These are phyloP conservation scores for Myopa testacea DNA, from an alignment of 2,888 invertebrate species.

Conservation along the genomic window DNA sequence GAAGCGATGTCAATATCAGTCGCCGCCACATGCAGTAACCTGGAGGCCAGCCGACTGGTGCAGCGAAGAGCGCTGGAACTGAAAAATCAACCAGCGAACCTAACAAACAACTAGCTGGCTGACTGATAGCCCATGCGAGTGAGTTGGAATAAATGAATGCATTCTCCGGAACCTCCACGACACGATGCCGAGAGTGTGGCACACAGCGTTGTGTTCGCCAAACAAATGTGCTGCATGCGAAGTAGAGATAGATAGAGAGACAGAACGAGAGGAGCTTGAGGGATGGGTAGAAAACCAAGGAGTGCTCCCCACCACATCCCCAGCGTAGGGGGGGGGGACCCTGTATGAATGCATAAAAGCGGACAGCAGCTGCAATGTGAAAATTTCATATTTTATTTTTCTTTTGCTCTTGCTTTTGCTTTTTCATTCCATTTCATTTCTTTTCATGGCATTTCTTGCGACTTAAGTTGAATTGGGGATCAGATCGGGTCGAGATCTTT, in stretches of 20 bases:
- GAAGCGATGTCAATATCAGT: constrained; percentile 19
- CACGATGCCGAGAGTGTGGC: neutral
- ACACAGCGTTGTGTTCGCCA: neutral
- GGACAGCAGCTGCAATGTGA: constrained; percentile 18
- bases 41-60: neutral
- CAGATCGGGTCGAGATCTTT: constrained; percentile 39
- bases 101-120: neutral
- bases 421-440: neutral
- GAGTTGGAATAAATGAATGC: constrained; percentile 34
- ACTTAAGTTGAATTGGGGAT: constrained; percentile 37
- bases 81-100: neutral
- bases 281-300: neutral
- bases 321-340: neutral
- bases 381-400: constrained; percentile 13
- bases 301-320: neutral
- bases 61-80: no score
- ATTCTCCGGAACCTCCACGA: constrained; percentile 9
- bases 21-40: constrained; percentile 7
- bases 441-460: constrained; percentile 32
- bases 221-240: neutral
- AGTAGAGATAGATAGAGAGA: no score
- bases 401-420: neutral
- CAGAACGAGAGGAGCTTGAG: no score
- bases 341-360: neutral
- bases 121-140: constrained; percentile 18